Base-by-base conservation (phyloP, 2,888 invertebrate species). In the Melieria crassipennis region DNA sequence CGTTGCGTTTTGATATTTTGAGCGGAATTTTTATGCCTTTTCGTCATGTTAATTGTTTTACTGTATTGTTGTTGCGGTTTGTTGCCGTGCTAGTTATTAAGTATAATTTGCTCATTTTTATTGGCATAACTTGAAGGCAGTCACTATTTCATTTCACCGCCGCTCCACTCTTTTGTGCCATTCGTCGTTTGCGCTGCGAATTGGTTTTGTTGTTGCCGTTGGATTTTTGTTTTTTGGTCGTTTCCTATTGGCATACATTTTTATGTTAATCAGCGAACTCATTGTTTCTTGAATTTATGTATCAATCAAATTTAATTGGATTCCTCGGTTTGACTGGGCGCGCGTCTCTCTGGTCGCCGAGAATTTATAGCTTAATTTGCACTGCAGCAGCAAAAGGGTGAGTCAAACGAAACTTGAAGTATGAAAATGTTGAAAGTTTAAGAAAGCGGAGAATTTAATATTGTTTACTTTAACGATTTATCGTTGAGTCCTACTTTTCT, bases 11-110 rank as follows among this genome's bases (percentile, higher is more conserved):
- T n/a, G 42, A 55, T 4, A 6, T 45, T 63, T 63, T 42, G 70
- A 75, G 75, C 74, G 73, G 74, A 73, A 75, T 77, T 79, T 81
- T 82, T 76, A 81, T 81, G 77, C 77, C 79, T 77, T 80, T 82
- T 79, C 78, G 79, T 81, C 82, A 81, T 79, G 81, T 80, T 82
- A 82, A 82, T 82, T 82, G 82, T 77, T 79, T 75, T 65, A 69
- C 74, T 75, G 62, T 50, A 68, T 45, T 30, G 43, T 78, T 71
- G 75, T 76, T 71, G 64, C 60, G 68, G 56, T 52, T 71, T 60
- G 30, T 60, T 71, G 9, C 67, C 76, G 75, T 72, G 72, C 65
- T 73, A 66, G 65, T 70, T 77, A 76, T 79, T 73, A 77, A 79
- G 78, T 75, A 76, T 81, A 78, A 81, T 80, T 82, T 80, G 81